Evolutionary conservation across 2,888 invertebrate species (phyloP), one percentile per base, ranked within the genome.

Genomic region (Tillus elongatus): DNA sequence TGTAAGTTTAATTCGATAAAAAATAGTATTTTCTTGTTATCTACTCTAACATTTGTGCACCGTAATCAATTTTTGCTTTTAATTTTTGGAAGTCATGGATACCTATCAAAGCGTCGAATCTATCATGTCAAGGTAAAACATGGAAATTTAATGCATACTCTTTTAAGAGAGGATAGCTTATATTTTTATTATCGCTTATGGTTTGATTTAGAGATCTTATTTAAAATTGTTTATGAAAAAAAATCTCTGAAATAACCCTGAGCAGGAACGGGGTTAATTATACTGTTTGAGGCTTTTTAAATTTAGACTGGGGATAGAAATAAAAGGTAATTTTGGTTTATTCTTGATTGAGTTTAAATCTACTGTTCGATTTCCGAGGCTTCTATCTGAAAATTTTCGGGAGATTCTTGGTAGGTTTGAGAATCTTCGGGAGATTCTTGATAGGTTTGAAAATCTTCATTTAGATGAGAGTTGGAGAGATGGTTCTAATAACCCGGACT

Each of bases 291-390:
- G 8, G 44, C 44, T 32, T 42, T 44, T 44, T 15, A 39, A 27
- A 28, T 42, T 30, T 11, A 19, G 33, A 13, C 28, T 15, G 4
- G 40, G 37, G 12, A 43, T 24, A 27, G 30, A 29, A 13, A 45
- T 40, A 15, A 46, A 43, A 1, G 43, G 43, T 40, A 46, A 36
- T 38, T 44, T 43, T 4, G 45, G 42, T 38, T 40, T 41, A 12
- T 33, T 41, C 9, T 13, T 13, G 2, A 46, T 30, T n/a, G 36
- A 28, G 34, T 42, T 42, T 13, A 40, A 29, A 30, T 42, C 40
- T 28, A 37, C n/a, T 4, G 6, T 13, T 15, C 10, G 8, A n/a
- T 30, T 16, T 40, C 33, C 32, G 37, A 40, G 40, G 37, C 42
- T 34, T n/a, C 11, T 15, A 12, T 28, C n/a, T 15, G 28, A 42